Evolutionary conservation across 2,888 invertebrate genomes (phyloP).

Genomic region (Ormyrus pomaceus): DNA sequence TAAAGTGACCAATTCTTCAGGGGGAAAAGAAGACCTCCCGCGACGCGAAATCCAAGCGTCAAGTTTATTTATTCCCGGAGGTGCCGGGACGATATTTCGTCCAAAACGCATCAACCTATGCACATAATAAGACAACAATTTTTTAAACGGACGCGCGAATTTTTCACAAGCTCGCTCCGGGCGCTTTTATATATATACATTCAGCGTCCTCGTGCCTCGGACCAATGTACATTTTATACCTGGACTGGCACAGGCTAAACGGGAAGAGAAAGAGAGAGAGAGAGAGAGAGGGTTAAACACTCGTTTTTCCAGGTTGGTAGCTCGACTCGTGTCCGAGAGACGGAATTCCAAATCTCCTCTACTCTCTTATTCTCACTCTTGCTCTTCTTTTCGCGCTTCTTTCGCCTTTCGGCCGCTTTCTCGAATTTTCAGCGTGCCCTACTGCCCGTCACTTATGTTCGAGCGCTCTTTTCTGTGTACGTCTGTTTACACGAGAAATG

Average conservation of each 20-base stretch:
- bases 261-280: slow-evolving; percentile 2
- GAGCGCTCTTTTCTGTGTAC: neutral
- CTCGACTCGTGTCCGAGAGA: slow-evolving; percentile 39
- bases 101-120: slow-evolving; percentile 15
- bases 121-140: slow-evolving; percentile 43
- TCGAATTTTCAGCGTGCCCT: slow-evolving; percentile 25
- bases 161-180: slow-evolving; percentile 29
- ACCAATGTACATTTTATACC: slow-evolving; percentile 53
- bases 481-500: slow-evolving; percentile 5
- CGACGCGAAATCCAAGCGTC: no score
- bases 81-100: no score
- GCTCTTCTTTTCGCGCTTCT: slow-evolving; percentile 23
- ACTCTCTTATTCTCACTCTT: slow-evolving; percentile 53
- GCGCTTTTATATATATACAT: slow-evolving; percentile 33
- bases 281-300: slow-evolving; percentile 22
- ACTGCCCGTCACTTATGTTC: neutral
- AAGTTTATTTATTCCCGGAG: no score
- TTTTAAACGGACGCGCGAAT: slow-evolving; percentile 43
- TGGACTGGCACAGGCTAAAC: neutral
- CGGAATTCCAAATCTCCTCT: slow-evolving; percentile 54
- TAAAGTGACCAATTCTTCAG: no score
- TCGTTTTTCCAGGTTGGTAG: slow-evolving; percentile 50
- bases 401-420: slow-evolving; percentile 16
- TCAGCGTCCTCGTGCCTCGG: slow-evolving; percentile 16
- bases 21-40: no score